phyloP scores from a whole-genome alignment of 2,888 invertebrate genomes.

The Trichogramma dendrolimi region DNA sequence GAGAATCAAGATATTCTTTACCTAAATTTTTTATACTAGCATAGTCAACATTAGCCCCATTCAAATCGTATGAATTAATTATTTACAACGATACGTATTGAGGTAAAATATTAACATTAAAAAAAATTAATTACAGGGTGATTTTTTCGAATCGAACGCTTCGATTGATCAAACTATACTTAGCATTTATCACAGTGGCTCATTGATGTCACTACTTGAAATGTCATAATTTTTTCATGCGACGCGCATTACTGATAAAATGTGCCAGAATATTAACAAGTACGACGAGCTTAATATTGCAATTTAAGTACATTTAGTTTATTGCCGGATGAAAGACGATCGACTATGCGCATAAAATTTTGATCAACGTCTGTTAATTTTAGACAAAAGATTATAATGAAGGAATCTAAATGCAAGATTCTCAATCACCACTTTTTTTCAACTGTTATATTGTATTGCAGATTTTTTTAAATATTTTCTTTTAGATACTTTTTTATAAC shows the following conservation, averaged over 20 bases:
- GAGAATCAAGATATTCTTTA: too few species aligned
- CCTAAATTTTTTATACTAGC: too few species aligned
- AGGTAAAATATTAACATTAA: too few species aligned
- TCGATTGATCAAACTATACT: conserved; percentile 14
- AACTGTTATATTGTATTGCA: neutral
- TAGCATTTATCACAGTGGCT: conserved; percentile 8
- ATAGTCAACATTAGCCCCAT: too few species aligned
- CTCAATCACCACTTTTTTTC: neutral
- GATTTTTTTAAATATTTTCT: too few species aligned
- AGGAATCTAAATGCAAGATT: neutral
- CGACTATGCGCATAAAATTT: conserved; percentile 25
- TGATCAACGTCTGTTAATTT: conserved; percentile 19
- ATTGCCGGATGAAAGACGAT: conserved; percentile 21
- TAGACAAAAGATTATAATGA: conserved; percentile 11
- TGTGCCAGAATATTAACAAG: conserved; percentile 3
- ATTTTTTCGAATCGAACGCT: conserved; percentile 27
- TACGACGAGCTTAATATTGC: conserved; percentile 16
- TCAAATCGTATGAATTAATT: too few species aligned
- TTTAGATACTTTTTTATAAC: neutral
- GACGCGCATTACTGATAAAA: conserved; percentile 18
- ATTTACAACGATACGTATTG: too few species aligned
- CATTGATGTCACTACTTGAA: conserved; percentile 1
- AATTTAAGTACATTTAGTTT: conserved; percentile 24
- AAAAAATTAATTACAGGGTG: conserved; percentile 31
- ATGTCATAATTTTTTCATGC: conserved; percentile 17